Conservation (phyloP, 2,888 invertebrate species). For the Cerastoderma edule region DNA sequence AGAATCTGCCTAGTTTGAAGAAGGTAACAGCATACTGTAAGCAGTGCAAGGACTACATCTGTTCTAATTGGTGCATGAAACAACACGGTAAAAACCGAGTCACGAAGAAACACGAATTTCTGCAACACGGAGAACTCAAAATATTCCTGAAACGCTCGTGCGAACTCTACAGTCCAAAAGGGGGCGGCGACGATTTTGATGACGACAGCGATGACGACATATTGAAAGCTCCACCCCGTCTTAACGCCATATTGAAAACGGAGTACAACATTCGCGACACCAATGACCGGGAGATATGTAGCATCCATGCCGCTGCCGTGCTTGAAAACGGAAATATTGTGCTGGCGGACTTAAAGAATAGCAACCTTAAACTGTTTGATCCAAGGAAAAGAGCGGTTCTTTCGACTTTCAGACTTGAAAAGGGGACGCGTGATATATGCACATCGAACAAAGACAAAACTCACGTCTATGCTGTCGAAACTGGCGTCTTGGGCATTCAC, state of each 20-base stretch:
- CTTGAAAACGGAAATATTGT: constrained; percentile 37
- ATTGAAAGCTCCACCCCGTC: neutral
- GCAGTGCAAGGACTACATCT: constrained; percentile 51
- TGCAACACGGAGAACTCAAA: constrained; percentile 40
- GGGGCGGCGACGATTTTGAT: neutral
- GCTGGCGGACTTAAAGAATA: constrained; percentile 54
- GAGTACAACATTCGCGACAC: constrained; percentile 36
- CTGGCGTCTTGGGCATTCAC: constrained; percentile 41
- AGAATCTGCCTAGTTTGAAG: constrained; percentile 26
- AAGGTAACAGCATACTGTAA: constrained; percentile 40
- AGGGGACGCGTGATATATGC: constrained; percentile 52
- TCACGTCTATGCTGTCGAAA: constrained; percentile 42
- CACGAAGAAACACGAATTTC: constrained; percentile 37
- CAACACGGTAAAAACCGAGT: constrained; percentile 46
- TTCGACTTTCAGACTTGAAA: constrained; percentile 34
- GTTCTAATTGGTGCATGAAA: constrained; percentile 39
- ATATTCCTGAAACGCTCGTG: constrained; percentile 11
- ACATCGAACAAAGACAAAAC: constrained; percentile 30
- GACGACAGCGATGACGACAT: constrained; percentile 16
- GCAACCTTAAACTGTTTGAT: constrained; percentile 47
- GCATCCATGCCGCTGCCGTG: constrained; percentile 47
- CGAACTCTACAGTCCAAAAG: neutral
- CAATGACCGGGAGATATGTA: constrained; percentile 53
- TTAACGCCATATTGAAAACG: constrained; percentile 34
- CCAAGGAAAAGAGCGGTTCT: constrained; percentile 25